These are phyloP conservation scores for Microctonus brassicae DNA, from an alignment of 2,888 invertebrate genomes.

Conservation along the genomic window DNA sequence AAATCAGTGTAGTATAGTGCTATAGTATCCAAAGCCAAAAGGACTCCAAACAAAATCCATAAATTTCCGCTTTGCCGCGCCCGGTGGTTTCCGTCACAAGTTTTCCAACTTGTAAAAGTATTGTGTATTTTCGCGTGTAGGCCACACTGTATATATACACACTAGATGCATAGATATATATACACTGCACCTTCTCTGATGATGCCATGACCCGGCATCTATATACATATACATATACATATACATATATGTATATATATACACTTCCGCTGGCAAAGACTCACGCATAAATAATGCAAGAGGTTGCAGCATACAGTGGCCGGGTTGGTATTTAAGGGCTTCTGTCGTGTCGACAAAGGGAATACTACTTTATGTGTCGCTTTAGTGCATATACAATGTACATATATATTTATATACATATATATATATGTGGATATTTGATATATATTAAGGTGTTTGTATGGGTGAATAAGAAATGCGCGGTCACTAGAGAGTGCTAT, in stretches of 20 bases:
- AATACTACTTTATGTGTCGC: background rate
- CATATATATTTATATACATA: background rate
- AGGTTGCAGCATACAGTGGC: conserved; percentile 2
- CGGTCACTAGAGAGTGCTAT: background rate
- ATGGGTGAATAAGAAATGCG: conserved; percentile 20
- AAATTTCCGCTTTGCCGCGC: conserved; percentile 65
- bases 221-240: background rate
- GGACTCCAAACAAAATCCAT: conserved; percentile 67
- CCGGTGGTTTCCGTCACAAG: conserved; percentile 67
- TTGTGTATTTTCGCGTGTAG: conserved; percentile 57
- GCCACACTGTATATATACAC: too few relatives aligned
- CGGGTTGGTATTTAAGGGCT: conserved; percentile 15
- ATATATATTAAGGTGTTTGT: background rate
- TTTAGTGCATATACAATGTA: too few relatives aligned
- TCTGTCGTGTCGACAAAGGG: conserved; percentile 4
- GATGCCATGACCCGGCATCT: background rate
- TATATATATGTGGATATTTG: background rate
- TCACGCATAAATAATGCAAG: conserved; percentile 50
- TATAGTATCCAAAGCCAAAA: conserved; percentile 41
- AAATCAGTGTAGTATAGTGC: conserved; percentile 57
- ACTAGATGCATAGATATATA: background rate
- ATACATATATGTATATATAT: background rate
- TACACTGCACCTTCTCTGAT: background rate
- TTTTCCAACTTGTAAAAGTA: conserved; percentile 67
- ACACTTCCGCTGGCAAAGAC: conserved; percentile 28